phyloP scores from a whole-genome alignment of 2,797 vertebrate species.

The Limnodromus scolopaceus region DNA sequence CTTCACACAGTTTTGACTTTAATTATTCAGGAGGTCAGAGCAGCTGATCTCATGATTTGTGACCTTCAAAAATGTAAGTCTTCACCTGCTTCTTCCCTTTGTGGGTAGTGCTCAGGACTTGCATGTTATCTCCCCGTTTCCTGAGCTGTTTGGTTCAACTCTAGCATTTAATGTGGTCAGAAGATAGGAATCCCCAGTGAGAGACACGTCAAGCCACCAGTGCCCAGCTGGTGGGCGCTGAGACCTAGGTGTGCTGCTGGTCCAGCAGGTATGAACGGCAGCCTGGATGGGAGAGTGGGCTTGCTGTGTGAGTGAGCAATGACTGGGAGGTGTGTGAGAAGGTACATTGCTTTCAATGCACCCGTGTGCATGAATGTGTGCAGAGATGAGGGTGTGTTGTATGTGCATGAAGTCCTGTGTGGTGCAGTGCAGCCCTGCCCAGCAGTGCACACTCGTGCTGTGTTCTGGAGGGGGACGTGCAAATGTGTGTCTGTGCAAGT shows the following conservation, averaged over 20 bases:
- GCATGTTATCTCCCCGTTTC: not conserved
- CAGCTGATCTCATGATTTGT: not conserved
- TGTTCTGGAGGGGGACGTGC: not conserved
- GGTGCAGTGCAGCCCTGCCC: not conserved
- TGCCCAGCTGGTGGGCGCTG: not conserved
- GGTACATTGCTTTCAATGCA: accelerated
- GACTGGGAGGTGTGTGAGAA: not conserved
- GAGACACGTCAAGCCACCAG: not conserved
- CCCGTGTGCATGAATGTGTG: not conserved
- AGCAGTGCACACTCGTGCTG: accelerated
- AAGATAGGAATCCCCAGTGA: not conserved
- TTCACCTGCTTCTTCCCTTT: not conserved
- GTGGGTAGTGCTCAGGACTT: not conserved
- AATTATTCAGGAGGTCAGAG: not conserved
- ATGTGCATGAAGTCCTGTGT: not conserved
- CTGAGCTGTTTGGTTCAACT: not conserved
- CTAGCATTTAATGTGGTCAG: not conserved
- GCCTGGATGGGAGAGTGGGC: not conserved
- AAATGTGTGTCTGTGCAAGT: slow-evolving; percentile 19
- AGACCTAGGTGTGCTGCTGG: not conserved
- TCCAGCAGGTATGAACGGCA: accelerated
- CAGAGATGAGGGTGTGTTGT: not conserved
- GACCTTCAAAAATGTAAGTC: not conserved
- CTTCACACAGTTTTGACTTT: not conserved
- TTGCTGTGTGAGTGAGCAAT: not conserved